A percentile compares a stretch with the other conserved stretches of the same genome.
These are phyloP conservation scores for Arctia plantaginis DNA, from an alignment of 2,888 invertebrate genomes.

Conservation along the genomic window DNA sequence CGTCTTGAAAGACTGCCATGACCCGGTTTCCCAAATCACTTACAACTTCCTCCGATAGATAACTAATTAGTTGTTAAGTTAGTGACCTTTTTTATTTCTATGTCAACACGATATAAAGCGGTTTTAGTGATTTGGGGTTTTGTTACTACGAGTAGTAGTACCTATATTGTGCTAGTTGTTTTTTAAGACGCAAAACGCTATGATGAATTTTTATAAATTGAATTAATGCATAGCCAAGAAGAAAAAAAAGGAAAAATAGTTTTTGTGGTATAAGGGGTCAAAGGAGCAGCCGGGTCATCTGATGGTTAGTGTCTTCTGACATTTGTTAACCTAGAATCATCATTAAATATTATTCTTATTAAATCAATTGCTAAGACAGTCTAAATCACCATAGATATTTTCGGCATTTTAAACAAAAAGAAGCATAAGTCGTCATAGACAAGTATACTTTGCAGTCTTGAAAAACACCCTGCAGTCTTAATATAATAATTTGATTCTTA, in stretches of 20 bases:
- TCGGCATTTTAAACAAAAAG: too few relatives aligned
- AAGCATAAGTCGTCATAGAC: too few relatives aligned
- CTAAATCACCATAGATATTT: too few relatives aligned
- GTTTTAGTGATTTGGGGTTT: background rate
- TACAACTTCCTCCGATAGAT: slow-evolving; percentile 20
- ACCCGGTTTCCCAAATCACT: slow-evolving; percentile 31
- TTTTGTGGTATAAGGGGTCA: too few relatives aligned
- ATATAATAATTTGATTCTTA: too few relatives aligned
- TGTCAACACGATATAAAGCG: slow-evolving; percentile 5
- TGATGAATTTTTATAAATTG: background rate
- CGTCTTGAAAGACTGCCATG: slow-evolving; percentile 29
- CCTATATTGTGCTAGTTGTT: background rate
- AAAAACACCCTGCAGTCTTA: too few relatives aligned
- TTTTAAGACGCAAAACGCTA: background rate
- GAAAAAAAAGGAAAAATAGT: background rate
- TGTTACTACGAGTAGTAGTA: background rate
- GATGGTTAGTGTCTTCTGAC: too few relatives aligned
- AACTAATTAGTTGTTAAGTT: slow-evolving; percentile 25
- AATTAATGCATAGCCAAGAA: background rate
- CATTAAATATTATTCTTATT: too few relatives aligned
- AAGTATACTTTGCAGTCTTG: too few relatives aligned
- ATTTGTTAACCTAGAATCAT: too few relatives aligned
- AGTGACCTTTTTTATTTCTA: slow-evolving; percentile 12
- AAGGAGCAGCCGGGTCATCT: too few relatives aligned
- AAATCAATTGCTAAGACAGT: too few relatives aligned